Evolutionary conservation across 2,888 invertebrate genomes (phyloP).

Genomic region (Xanthia togata): DNA sequence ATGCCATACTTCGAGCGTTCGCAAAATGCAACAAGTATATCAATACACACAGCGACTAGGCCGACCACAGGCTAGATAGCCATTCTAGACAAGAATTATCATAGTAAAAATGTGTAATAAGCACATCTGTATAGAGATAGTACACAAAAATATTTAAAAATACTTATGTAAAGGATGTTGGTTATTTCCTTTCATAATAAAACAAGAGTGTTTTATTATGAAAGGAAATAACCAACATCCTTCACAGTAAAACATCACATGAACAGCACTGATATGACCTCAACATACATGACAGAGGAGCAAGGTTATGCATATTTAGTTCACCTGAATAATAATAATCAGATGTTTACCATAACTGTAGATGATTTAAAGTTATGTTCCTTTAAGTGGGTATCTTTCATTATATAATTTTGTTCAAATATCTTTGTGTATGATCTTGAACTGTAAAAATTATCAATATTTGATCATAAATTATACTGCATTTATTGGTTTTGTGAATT

Average conservation of each 20-base stretch:
- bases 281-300: conserved; percentile 44
- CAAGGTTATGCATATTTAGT: conserved; percentile 61
- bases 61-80: conserved; percentile 4
- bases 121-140: not conserved
- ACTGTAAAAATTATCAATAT: conserved; percentile 22
- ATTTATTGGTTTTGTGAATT: conserved; percentile 23
- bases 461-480: conserved; percentile 20
- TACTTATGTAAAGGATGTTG: too few relatives aligned
- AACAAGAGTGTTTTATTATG: conserved; percentile 19
- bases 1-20: not conserved
- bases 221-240: conserved; percentile 47
- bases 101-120: conserved; percentile 16
- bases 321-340: conserved; percentile 47
- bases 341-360: conserved; percentile 47
- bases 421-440: conserved; percentile 7
- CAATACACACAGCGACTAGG: conserved; percentile 50
- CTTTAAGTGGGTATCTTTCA: conserved; percentile 11
- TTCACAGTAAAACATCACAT: conserved; percentile 43
- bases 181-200: too few relatives aligned
- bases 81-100: conserved; percentile 9
- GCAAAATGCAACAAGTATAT: conserved; percentile 16
- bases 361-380: conserved; percentile 35
- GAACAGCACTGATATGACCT: conserved; percentile 45
- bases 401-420: conserved; percentile 11
- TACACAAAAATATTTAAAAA: too few relatives aligned